Conservation (phyloP, 2,888 invertebrate genomes). For the Synergus japonicus region DNA sequence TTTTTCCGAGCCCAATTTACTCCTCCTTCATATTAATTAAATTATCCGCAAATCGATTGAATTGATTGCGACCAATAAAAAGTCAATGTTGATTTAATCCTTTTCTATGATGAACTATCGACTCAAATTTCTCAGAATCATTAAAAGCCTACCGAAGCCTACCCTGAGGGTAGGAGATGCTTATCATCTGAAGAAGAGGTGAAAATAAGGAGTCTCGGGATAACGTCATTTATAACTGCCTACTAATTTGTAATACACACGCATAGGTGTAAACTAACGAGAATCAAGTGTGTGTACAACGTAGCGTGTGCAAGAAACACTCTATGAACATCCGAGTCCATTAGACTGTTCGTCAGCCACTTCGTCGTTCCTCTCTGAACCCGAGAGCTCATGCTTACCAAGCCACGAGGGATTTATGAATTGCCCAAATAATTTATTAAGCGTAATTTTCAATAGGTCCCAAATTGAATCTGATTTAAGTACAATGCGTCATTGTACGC, state of each 20-base stretch:
- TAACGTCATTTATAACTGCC: constrained; percentile 72
- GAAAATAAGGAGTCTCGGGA: constrained; percentile 38
- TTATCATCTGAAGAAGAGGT: constrained; percentile 29
- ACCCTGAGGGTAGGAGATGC: background rate
- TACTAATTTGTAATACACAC: constrained; percentile 70
- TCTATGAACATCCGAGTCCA: constrained; percentile 50
- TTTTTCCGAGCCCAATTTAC: background rate
- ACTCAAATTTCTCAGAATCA: constrained; percentile 11
- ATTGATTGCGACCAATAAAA: background rate
- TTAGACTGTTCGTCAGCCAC: constrained; percentile 55
- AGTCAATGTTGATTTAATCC: background rate
- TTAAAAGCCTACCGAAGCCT: background rate
- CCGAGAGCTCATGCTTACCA: background rate
- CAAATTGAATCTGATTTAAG: constrained; percentile 78
- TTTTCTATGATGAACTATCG: background rate
- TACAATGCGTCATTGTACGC: constrained; percentile 75
- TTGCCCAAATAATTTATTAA: constrained; percentile 78
- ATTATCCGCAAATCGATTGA: background rate
- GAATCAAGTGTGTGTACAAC: constrained; percentile 46
- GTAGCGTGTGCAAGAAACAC: constrained; percentile 26
- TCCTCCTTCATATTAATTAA: background rate
- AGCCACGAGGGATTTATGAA: constrained; percentile 74
- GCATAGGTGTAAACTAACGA: constrained; percentile 47
- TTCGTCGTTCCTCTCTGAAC: constrained; percentile 22
- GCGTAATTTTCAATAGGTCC: constrained; percentile 77